These are phyloP conservation scores for Labeo calbasu DNA, from an alignment of 2,797 vertebrate genomes.

Conservation along the genomic window DNA sequence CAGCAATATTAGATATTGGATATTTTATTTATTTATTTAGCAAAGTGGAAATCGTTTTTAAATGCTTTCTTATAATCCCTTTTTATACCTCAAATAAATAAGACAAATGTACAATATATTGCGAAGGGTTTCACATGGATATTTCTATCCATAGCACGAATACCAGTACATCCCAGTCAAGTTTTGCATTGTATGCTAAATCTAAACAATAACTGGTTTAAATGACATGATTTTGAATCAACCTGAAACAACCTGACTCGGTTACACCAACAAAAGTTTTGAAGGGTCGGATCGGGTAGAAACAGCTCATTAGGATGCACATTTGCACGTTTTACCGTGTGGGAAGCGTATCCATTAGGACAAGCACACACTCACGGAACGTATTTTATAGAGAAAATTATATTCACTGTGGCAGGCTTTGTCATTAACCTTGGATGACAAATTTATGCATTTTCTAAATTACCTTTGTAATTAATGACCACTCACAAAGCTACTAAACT, in stretches of 20 bases:
- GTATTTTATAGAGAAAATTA: conserved; percentile 7
- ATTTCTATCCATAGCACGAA: background rate
- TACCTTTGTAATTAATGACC: conserved; percentile 33
- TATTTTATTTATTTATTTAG: background rate
- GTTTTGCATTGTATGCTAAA: background rate
- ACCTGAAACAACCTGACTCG: background rate
- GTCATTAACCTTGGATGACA: conserved; percentile 45
- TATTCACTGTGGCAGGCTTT: conserved; percentile 14
- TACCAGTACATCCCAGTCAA: background rate
- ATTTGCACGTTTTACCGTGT: conserved; percentile 26
- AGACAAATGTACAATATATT: background rate
- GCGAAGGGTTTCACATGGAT: background rate
- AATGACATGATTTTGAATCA: background rate
- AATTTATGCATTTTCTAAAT: conserved; percentile 34
- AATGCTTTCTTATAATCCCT: background rate
- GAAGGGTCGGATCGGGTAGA: background rate
- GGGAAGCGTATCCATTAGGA: conserved; percentile 21
- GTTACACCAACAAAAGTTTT: background rate
- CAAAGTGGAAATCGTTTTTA: background rate
- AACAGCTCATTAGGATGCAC: conserved; percentile 10
- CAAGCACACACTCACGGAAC: background rate
- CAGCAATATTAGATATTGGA: no score
- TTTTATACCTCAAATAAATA: background rate
- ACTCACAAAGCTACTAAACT: conserved; percentile 26
- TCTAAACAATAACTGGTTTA: background rate